A percentile compares a stretch with the other conserved stretches of the same genome.
Evolutionary conservation across 2,113 vertebrate genomes (phyloP).

Genomic region (Glaucidium brasilianum): DNA sequence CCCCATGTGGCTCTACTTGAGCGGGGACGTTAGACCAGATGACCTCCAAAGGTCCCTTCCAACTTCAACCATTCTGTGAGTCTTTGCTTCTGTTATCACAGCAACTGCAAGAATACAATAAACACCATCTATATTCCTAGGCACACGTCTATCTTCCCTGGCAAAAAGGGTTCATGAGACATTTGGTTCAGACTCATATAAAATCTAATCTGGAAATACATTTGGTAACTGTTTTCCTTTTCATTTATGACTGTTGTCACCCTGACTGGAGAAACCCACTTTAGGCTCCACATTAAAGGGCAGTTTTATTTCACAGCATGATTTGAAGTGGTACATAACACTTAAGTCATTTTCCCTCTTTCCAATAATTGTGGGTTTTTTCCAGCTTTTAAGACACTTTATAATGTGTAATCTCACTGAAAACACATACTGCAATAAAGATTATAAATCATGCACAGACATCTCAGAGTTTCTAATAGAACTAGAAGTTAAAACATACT

Average conservation of each 20-base stretch:
- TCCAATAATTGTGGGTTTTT: not conserved
- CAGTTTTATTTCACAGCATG: constrained; percentile 8
- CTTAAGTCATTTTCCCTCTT: not conserved
- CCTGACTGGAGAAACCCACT: not conserved
- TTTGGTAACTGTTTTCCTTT: not conserved
- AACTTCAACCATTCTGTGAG: not conserved
- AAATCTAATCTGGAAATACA: constrained; percentile 20
- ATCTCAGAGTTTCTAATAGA: not conserved
- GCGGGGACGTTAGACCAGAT: not conserved
- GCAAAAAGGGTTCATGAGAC: not conserved
- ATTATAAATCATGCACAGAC: not conserved
- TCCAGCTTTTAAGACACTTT: not conserved
- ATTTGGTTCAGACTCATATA: not conserved
- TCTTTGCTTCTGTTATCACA: not conserved
- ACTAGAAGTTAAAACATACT: not conserved
- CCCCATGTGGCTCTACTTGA: not conserved
- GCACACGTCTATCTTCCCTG: not conserved
- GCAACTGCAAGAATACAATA: not conserved
- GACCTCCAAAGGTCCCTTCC: not conserved
- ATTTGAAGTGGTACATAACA: not conserved
- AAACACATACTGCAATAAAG: not conserved
- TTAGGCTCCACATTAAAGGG: not conserved
- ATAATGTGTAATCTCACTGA: not conserved
- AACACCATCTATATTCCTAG: not conserved
- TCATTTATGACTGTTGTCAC: not conserved